Conservation (phyloP, 2,113 vertebrate species). For the Echinops telfairi region DNA sequence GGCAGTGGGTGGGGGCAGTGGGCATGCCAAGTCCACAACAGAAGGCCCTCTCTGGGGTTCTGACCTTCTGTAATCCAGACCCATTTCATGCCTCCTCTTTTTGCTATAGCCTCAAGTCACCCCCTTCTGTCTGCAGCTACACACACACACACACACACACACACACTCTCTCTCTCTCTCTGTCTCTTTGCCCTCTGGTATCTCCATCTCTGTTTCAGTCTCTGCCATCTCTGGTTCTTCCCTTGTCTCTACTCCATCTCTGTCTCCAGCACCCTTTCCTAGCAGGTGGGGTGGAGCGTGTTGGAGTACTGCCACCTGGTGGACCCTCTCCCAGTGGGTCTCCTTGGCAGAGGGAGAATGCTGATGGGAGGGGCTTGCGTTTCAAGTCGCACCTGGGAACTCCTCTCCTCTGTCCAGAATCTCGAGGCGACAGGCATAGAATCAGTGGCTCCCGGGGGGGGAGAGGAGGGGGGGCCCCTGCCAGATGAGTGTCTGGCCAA, state of each 20-base stretch:
- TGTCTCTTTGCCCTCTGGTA: slow-evolving; percentile 10
- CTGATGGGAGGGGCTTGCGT: slow-evolving; percentile 71
- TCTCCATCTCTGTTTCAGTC: neutral
- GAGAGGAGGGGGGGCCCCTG: too few relatives aligned
- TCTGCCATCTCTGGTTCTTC: neutral
- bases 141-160: neutral
- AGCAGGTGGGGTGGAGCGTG: slow-evolving; percentile 49
- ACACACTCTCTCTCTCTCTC: neutral
- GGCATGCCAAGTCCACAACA: neutral
- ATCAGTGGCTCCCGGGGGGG: slow-evolving; percentile 57
- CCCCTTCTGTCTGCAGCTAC: neutral
- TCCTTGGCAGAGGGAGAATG: slow-evolving; percentile 80
- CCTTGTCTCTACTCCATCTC: slow-evolving; percentile 19
- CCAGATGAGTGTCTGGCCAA: slow-evolving; percentile 60
- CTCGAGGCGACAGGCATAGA: slow-evolving; percentile 81
- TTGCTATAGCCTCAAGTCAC: neutral
- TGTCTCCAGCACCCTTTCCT: neutral
- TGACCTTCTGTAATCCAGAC: neutral
- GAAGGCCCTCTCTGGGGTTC: neutral
- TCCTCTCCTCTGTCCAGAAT: slow-evolving; percentile 81
- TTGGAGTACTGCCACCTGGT: slow-evolving; percentile 66
- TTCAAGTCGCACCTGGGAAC: slow-evolving; percentile 80
- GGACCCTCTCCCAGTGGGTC: slow-evolving; percentile 78
- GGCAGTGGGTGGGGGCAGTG: neutral
- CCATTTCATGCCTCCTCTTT: neutral